A percentile compares a stretch with the other conserved stretches of the same genome.
Conservation (phyloP, 2,888 invertebrate species). For the Melanotus villosus region DNA sequence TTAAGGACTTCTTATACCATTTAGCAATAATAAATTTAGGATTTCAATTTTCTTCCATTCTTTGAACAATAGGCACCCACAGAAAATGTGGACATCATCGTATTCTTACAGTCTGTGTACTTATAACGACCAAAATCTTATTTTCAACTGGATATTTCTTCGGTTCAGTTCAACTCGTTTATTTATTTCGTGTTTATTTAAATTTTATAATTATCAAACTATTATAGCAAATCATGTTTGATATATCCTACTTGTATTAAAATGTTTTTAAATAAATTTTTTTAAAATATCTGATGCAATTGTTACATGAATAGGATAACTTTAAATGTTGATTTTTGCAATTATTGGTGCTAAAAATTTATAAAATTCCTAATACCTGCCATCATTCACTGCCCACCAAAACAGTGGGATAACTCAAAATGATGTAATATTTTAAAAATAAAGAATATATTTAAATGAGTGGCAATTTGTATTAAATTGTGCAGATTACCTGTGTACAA, state of each 20-base stretch:
- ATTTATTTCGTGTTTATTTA: no score
- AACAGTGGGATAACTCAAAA: no score
- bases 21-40: constrained; percentile 35
- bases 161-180: no score
- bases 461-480: no score
- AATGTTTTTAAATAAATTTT: neutral
- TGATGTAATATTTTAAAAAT: no score
- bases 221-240: neutral
- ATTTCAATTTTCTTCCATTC: constrained; percentile 27
- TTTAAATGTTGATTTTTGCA: constrained; percentile 8
- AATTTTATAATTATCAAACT: neutral
- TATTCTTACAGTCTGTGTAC: neutral
- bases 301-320: neutral
- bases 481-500: no score
- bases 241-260: neutral
- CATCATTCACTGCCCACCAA: constrained; percentile 1
- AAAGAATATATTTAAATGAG: no score
- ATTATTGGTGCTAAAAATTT: constrained; percentile 28
- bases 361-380: constrained; percentile 29
- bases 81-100: neutral
- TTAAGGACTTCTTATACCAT: constrained; percentile 14
- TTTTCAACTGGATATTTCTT: no score
- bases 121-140: neutral
- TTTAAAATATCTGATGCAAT: no score
- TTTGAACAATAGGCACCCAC: constrained; percentile 14